Conservation (phyloP, 2,797 vertebrate genomes). For the Cyprinodon diabolis region DNA sequence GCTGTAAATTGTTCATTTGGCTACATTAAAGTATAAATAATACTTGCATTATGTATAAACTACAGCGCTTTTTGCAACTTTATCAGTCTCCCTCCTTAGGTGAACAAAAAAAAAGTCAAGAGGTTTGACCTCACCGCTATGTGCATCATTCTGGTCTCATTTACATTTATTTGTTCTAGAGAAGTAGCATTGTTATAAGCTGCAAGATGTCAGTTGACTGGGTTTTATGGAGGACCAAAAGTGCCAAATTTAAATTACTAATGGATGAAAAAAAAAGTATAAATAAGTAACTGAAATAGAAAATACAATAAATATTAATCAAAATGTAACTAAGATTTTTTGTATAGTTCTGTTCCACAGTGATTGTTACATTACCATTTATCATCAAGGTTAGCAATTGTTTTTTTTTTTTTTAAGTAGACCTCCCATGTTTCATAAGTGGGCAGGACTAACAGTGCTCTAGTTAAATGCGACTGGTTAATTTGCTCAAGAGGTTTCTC, state of each 20-base stretch:
- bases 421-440: too few relatives aligned
- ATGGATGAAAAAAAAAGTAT: background rate
- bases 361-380: too few relatives aligned
- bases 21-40: background rate
- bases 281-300: background rate
- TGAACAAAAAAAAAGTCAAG: conserved; percentile 43
- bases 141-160: conserved; percentile 16
- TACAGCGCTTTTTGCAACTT: conserved; percentile 13
- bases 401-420: too few relatives aligned
- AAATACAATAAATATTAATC: background rate
- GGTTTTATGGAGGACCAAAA: background rate
- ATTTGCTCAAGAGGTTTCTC: background rate
- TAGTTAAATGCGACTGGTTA: background rate
- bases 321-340: too few relatives aligned
- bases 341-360: background rate
- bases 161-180: conserved; percentile 40
- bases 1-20: background rate
- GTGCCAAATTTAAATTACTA: background rate
- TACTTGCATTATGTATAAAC: conserved; percentile 2
- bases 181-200: conserved; percentile 10
- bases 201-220: background rate
- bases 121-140: conserved; percentile 32
- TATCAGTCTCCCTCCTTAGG: background rate
- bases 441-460: background rate
- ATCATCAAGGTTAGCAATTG: too few relatives aligned